Base-by-base conservation (phyloP, 2,888 invertebrate genomes). In the Alsophila aescularia region DNA sequence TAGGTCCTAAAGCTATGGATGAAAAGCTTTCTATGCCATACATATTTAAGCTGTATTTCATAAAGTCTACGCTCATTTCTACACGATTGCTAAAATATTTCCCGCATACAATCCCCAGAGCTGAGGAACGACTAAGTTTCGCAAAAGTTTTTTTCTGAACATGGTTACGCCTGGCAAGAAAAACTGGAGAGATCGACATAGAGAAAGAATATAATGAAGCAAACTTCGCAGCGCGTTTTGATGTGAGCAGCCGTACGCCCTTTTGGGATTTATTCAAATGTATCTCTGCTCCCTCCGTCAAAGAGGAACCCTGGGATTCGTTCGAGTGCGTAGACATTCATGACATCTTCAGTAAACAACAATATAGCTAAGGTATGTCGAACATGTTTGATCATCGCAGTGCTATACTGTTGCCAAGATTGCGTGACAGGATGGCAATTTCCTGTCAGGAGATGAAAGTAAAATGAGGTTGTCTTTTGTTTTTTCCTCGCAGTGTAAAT, bases 381-480 rank as follows among this genome's bases (percentile, higher is more conserved):
- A 32, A 7, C 9, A 32, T 48, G 52, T 52, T 50, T 42, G 47
- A 53, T 53, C 49, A 37, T 39, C 18, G 35, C 37, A 34, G 21
- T 44, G 48, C 37, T 47, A 51, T 35, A 47, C 43, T 53, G 47
- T 39, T 21, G 29, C 36, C 41, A 51, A 45, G 43, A 49, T 58
- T 48, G 48, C 52, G 55, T 49, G 60, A 45, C 59, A 60, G 58
- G 60, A 61, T 56, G 53, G 57, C 49, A 63, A 65, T 63, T 58
- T 65, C 60, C 63, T 63, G 54, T 12, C 41, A 58, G 53, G 61
- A 61, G 63, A 65, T 65, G 61, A 62, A 65, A 59, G 60, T 55
- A 43, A 45, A 62, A 65, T 57, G 50, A 59, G 47, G 40, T 37
- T 34, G 50, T 29, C 32, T 52, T 54, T 57, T 57, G 52, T 60